phyloP scores from a whole-genome alignment of 2,113 vertebrate genomes.

The Corvus hawaiiensis region DNA sequence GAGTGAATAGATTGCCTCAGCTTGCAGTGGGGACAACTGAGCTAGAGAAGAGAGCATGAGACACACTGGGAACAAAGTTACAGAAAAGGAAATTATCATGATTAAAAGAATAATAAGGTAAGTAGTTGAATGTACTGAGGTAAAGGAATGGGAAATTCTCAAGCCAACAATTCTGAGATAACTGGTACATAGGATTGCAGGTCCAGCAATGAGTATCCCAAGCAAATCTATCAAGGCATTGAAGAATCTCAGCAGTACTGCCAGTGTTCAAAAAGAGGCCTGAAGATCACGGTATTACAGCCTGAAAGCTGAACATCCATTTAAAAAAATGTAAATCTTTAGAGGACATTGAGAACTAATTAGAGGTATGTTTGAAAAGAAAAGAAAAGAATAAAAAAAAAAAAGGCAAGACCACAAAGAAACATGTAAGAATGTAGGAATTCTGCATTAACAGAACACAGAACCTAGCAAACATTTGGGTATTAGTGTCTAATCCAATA shows the following conservation, averaged over 20 bases:
- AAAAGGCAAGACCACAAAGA: not conserved
- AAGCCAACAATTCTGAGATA: not conserved
- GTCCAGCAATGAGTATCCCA: not conserved
- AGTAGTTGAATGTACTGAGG: not conserved
- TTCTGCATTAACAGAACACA: not conserved
- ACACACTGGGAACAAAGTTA: not conserved
- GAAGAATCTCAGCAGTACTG: not conserved
- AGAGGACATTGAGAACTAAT: not conserved
- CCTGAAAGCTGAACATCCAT: not conserved
- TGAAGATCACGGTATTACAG: not conserved
- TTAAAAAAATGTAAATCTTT: not conserved
- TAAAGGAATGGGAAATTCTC: not conserved
- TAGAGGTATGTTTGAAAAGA: not conserved
- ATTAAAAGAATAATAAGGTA: not conserved
- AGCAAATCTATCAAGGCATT: not conserved
- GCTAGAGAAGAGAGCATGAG: not conserved
- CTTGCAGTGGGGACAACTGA: not conserved
- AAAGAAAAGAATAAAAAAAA: not conserved
- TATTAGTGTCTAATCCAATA: not conserved
- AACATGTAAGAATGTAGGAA: not conserved
- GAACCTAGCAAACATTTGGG: not conserved
- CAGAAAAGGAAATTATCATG: not conserved
- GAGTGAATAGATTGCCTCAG: not conserved
- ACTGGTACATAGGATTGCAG: not conserved
- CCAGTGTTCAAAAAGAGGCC: not conserved